Evolutionary conservation across 1,140 invertebrate genomes (phyloP), one percentile per base, ranked within the genome.

Genomic region (Elymnias hypermnestra): DNA sequence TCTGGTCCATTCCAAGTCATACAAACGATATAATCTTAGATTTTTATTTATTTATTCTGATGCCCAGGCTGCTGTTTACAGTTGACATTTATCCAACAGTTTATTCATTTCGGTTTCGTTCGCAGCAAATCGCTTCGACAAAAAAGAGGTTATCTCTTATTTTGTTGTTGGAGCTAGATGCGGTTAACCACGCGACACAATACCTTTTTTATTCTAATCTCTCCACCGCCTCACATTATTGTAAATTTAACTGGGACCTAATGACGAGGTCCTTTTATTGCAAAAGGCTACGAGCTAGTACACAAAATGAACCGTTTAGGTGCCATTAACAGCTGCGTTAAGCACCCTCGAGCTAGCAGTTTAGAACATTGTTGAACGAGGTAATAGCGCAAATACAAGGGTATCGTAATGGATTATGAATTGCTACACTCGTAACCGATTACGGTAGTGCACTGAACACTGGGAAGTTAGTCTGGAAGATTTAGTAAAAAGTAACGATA

Each of bases 121-220:
- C n/a, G n/a, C n/a, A n/a, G n/a, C n/a, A n/a, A n/a, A n/a, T n/a
- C n/a, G n/a, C n/a, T n/a, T n/a, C n/a, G n/a, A n/a, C n/a, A n/a
- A n/a, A n/a, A n/a, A n/a, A n/a, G n/a, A n/a, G n/a, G n/a, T n/a
- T n/a, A n/a, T n/a, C n/a, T n/a, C n/a, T n/a, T n/a, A n/a, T n/a
- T n/a, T n/a, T n/a, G n/a, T n/a, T n/a, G 49, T 33, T 44, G 12
- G 14, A 40, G 51, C 22, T 25, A 39, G 26, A 40, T 39, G 14
- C 26, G 3, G 33, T 35, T 29, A 23, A 61, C 50, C 72, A 72
- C 68, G 63, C 56, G 68, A 68, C 60, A 63, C 55, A 63, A 59
- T 67, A 40, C 47, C 55, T 60, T 59, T 51, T 57, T 56, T 75
- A 69, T 63, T 65, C 3, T 61, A 60, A 67, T 62, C 56, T 22